Evolutionary conservation across 2,797 vertebrate genomes (phyloP).

Genomic region (Alectoris magna): DNA sequence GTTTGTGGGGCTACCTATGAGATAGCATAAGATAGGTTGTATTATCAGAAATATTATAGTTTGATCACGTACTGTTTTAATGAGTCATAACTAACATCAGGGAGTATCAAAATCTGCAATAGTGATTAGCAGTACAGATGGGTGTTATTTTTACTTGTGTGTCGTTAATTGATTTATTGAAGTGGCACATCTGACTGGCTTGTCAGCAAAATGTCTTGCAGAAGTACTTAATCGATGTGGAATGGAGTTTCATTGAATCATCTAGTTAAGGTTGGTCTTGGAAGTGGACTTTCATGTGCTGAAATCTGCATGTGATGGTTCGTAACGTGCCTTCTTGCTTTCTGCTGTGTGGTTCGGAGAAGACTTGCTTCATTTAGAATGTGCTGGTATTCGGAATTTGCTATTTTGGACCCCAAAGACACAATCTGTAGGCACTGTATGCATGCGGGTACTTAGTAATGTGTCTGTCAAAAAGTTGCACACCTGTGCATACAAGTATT

Average conservation of each 20-base stretch:
- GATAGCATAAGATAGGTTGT: neutral
- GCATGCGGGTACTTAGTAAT: neutral
- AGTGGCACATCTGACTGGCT: neutral
- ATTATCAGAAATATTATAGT: neutral
- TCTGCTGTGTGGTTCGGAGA: neutral
- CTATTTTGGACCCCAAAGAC: neutral
- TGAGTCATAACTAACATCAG: neutral
- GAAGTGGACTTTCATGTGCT: neutral
- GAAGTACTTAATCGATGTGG: neutral
- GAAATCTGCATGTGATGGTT: neutral
- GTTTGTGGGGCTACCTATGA: neutral
- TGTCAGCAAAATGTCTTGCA: neutral
- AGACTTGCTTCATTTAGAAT: neutral
- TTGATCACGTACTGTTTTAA: neutral
- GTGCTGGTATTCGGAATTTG: neutral
- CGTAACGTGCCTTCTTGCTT: neutral
- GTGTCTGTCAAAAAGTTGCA: neutral
- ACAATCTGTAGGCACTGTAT: neutral
- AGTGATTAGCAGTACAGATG: neutral
- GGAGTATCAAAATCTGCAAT: neutral
- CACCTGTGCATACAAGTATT: neutral
- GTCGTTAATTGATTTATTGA: neutral
- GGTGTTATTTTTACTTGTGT: neutral
- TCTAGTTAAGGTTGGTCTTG: neutral
- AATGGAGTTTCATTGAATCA: neutral